Conservation (phyloP, 2,797 vertebrate species). For the Cyclura pinguis region DNA sequence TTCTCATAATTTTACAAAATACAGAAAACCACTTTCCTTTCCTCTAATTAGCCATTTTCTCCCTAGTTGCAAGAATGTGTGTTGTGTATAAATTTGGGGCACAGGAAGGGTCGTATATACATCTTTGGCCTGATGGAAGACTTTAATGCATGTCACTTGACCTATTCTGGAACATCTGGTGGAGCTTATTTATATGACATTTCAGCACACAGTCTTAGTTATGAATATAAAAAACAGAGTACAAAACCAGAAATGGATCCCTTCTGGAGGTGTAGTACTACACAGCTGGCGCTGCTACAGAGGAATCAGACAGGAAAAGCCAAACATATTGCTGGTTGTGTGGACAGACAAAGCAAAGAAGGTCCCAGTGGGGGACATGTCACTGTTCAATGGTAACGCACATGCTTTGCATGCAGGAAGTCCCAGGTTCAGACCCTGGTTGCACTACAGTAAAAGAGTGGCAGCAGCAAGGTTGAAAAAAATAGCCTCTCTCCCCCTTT, state of each 20-base stretch:
- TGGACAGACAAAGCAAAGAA: not conserved
- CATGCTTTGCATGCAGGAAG: not conserved
- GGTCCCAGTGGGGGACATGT: not conserved
- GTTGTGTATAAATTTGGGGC: not conserved
- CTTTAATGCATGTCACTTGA: constrained; percentile 25
- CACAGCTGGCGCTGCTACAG: not conserved
- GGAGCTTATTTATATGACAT: constrained; percentile 1
- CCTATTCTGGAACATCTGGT: constrained; percentile 33
- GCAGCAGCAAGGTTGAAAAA: not conserved
- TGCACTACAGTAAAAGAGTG: not conserved
- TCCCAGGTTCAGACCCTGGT: not conserved
- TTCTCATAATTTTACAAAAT: constrained; percentile 33
- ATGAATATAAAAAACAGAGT: constrained; percentile 28
- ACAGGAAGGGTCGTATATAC: not conserved
- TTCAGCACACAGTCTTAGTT: constrained; percentile 32
- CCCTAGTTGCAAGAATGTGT: constrained; percentile 15
- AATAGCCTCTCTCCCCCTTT: not conserved
- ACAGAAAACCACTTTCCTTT: constrained; percentile 33
- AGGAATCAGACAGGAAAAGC: constrained; percentile 22
- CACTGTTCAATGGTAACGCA: not conserved
- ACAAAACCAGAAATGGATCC: constrained; percentile 39
- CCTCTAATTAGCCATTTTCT: constrained; percentile 45
- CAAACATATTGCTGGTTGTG: not conserved
- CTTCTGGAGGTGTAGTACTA: constrained; percentile 24
- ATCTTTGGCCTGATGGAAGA: constrained; percentile 24